Conservation (phyloP, 2,113 vertebrate species). For the Burhinus bistriatus region DNA sequence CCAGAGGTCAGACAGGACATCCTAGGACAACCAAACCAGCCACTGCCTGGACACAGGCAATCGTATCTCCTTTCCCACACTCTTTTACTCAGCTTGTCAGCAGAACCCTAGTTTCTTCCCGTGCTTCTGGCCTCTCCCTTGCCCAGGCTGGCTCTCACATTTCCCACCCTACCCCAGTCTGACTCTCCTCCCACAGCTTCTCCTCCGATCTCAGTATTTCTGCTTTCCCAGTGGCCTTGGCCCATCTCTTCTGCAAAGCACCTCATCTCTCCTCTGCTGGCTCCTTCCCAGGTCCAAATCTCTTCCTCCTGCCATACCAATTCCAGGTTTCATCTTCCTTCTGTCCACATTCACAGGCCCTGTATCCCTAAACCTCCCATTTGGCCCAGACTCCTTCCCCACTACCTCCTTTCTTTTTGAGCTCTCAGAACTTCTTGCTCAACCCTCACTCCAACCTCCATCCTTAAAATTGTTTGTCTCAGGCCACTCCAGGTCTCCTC, state of each 20-base stretch:
- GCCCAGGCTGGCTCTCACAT: background rate
- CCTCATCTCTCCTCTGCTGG: background rate
- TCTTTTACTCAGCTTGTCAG: background rate
- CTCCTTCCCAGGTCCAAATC: background rate
- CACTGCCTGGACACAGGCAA: background rate
- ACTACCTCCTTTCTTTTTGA: background rate
- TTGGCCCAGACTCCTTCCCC: background rate
- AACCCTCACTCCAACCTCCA: background rate
- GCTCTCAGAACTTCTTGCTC: background rate
- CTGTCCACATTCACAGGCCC: background rate
- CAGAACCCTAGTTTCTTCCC: background rate
- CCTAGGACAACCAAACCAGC: background rate
- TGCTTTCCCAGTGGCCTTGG: background rate
- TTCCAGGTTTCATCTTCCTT: background rate
- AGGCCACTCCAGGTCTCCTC: background rate
- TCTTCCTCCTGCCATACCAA: background rate
- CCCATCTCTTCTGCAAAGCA: background rate
- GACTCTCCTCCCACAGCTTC: background rate
- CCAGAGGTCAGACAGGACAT: background rate
- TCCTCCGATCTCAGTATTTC: background rate
- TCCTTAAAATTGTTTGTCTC: background rate
- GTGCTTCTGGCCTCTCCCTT: background rate
- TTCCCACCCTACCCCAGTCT: background rate
- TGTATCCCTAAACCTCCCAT: background rate
- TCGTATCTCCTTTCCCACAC: fast-evolving